A percentile compares a stretch with the other conserved stretches of the same genome.
phyloP scores from a whole-genome alignment of 2,113 vertebrate species.

The Anhinga anhinga region DNA sequence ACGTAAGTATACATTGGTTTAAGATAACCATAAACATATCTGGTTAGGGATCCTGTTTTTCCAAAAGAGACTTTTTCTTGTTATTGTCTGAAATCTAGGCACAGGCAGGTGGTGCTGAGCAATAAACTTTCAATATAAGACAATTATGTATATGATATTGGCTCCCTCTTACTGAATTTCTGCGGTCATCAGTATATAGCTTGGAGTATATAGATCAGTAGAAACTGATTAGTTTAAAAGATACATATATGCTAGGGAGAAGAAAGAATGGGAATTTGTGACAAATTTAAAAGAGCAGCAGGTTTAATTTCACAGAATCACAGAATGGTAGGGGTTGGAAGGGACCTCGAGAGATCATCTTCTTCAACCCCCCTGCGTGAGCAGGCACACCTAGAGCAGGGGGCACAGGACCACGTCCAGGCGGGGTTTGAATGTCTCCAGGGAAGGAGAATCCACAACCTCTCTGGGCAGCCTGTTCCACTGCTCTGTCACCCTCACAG shows the following conservation, averaged over 20 bases:
- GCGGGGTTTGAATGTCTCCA: too few relatives aligned
- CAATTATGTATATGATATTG: not conserved
- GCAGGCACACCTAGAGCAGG: too few relatives aligned
- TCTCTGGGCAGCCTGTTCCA: too few relatives aligned
- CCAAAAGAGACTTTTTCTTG: not conserved
- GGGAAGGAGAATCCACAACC: too few relatives aligned
- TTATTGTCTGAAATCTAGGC: not conserved
- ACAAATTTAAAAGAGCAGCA: not conserved
- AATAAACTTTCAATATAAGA: not conserved
- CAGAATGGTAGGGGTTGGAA: too few relatives aligned
- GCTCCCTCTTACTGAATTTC: not conserved
- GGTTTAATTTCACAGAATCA: not conserved
- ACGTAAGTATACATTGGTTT: not conserved
- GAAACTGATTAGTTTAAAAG: not conserved
- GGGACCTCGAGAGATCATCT: too few relatives aligned
- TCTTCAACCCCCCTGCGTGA: too few relatives aligned
- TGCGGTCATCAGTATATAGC: not conserved
- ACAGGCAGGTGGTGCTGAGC: not conserved
- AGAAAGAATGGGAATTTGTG: not conserved
- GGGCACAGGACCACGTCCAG: too few relatives aligned
- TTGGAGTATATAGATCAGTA: not conserved
- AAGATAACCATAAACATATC: not conserved
- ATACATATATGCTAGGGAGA: not conserved
- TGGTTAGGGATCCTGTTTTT: not conserved
- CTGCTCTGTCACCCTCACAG: too few relatives aligned